Percentiles rank a stretch among this genome's conserved stretches.
Evolutionary conservation across 2,797 vertebrate species (phyloP).

Genomic region (Balearica regulorum): DNA sequence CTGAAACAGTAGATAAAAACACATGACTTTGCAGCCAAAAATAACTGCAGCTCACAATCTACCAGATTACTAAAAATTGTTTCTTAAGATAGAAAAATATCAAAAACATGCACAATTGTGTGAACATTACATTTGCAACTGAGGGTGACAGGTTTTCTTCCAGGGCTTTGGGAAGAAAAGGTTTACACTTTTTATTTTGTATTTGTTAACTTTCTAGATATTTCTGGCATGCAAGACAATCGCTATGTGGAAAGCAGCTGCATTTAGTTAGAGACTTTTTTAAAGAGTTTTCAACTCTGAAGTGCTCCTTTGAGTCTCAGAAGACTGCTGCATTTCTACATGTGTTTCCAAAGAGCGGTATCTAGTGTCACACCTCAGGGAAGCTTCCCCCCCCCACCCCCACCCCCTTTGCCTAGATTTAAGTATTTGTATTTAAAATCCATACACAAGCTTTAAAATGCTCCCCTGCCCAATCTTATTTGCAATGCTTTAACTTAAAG

Average conservation of each 20-base stretch:
- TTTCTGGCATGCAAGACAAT: constrained; percentile 69
- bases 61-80: not conserved
- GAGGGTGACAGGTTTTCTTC: constrained; percentile 7
- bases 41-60: not conserved
- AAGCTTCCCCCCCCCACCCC: not conserved
- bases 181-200: constrained; percentile 69
- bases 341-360: constrained; percentile 38
- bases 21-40: not conserved
- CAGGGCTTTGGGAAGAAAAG: not conserved
- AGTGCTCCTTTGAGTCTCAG: constrained; percentile 52
- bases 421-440: constrained; percentile 13
- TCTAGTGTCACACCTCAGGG: constrained; percentile 59
- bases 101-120: fast-evolving
- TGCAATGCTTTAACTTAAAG: not conserved
- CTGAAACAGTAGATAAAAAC: not conserved
- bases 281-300: constrained; percentile 53
- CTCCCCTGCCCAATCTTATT: not conserved
- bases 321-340: constrained; percentile 58
- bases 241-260: constrained; percentile 71
- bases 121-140: not conserved
- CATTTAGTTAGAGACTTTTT: constrained; percentile 68
- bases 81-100: not conserved
- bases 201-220: constrained; percentile 65
- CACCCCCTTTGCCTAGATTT: not conserved
- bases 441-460: not conserved